phyloP scores from a whole-genome alignment of 2,797 vertebrate genomes.

The Alcedo atthis region DNA sequence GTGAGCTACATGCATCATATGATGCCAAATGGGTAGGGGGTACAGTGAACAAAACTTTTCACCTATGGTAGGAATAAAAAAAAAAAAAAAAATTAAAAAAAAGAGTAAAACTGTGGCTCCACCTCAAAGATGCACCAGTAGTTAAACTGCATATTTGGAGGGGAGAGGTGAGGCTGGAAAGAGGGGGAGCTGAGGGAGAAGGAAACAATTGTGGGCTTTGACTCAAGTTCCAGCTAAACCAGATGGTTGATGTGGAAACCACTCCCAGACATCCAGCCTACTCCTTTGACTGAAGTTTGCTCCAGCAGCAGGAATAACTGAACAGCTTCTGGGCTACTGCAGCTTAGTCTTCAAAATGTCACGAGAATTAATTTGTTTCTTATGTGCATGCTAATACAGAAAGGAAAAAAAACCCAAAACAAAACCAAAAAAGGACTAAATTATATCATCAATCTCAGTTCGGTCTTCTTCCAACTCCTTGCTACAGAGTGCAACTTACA shows the following conservation, averaged over 20 bases:
- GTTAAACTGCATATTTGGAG: background rate
- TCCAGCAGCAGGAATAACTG: background rate
- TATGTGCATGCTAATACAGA: background rate
- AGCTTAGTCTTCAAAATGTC: background rate
- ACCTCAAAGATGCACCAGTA: background rate
- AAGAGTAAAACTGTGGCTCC: background rate
- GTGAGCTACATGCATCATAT: background rate
- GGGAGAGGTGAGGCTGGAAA: background rate
- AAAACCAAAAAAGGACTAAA: background rate
- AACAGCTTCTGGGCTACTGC: background rate
- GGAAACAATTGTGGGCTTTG: conserved; percentile 28
- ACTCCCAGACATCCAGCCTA: background rate
- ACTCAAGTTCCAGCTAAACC: conserved; percentile 8
- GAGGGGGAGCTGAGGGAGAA: background rate
- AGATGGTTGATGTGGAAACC: conserved; percentile 27
- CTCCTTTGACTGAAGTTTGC: background rate
- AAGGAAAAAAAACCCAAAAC: background rate
- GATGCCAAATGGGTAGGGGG: background rate
- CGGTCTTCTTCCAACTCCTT: background rate
- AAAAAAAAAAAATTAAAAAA: no score
- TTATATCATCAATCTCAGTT: background rate
- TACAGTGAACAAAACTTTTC: background rate
- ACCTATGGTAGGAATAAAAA: background rate
- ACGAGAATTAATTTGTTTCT: background rate
- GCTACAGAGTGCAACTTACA: background rate